Conservation (phyloP, 2,888 invertebrate genomes). For the Mimachlamys varia region DNA sequence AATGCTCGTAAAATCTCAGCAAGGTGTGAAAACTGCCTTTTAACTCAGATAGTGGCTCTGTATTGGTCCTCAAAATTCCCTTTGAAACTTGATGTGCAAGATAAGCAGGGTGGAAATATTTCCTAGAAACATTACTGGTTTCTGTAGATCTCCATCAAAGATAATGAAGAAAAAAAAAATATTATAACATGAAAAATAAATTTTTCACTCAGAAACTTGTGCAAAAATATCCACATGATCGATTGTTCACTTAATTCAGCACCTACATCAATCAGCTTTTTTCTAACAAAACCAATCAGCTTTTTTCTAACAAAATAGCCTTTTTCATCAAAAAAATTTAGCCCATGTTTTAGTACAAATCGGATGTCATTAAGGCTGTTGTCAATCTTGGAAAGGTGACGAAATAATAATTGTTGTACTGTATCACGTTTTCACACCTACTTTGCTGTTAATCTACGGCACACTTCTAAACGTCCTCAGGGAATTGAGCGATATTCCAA, state of each 20-base stretch:
- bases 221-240: neutral
- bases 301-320: neutral
- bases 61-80: conserved; percentile 16
- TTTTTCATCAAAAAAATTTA: neutral
- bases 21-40: conserved; percentile 32
- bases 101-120: neutral
- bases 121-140: neutral
- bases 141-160: neutral
- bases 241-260: neutral
- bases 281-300: neutral
- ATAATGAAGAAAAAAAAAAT: neutral
- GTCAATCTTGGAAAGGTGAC: conserved; percentile 45
- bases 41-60: neutral
- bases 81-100: conserved; percentile 27
- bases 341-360: neutral
- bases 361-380: neutral
- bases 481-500: conserved; percentile 23
- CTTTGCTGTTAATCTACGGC: conserved; percentile 45
- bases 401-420: conserved; percentile 49
- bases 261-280: neutral
- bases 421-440: conserved; percentile 46
- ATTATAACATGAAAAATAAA: conserved; percentile 10
- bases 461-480: conserved; percentile 34
- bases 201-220: neutral
- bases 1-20: conserved; percentile 8